phyloP scores from a whole-genome alignment of 2,797 vertebrate genomes.

The Bovichtus variegatus region DNA sequence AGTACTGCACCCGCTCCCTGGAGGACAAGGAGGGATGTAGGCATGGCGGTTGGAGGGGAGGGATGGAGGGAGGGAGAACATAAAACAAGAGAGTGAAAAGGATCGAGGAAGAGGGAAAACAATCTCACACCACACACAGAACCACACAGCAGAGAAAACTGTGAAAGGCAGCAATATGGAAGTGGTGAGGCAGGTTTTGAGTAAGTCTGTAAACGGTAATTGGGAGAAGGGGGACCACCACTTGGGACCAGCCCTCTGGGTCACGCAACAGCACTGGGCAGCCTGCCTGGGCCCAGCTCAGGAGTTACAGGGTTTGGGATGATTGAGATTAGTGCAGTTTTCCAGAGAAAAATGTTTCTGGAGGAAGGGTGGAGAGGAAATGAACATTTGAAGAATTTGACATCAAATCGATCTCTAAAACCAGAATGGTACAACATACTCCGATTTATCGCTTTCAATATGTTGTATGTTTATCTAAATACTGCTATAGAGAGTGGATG shows the following conservation, averaged over 20 bases:
- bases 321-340: constrained; percentile 59
- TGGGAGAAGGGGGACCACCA: constrained; percentile 75
- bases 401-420: background rate
- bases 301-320: constrained; percentile 43
- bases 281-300: constrained; percentile 54
- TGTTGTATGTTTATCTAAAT: background rate
- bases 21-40: constrained; percentile 74
- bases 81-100: constrained; percentile 66
- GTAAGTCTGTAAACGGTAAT: constrained; percentile 80
- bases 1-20: constrained; percentile 71
- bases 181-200: constrained; percentile 71
- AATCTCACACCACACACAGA: constrained; percentile 47
- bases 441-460: background rate
- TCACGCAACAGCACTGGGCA: constrained; percentile 69
- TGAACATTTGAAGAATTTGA: constrained; percentile 44
- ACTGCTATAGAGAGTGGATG: background rate
- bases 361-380: constrained; percentile 32
- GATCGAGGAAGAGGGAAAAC: constrained; percentile 36
- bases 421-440: background rate
- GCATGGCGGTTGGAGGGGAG: constrained; percentile 55
- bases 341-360: constrained; percentile 51
- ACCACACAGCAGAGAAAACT: constrained; percentile 47
- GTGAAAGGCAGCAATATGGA: constrained; percentile 67
- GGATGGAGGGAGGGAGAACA: constrained; percentile 45
- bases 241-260: constrained; percentile 71